A percentile compares a stretch with the other conserved stretches of the same genome.
Conservation (phyloP, 2,888 invertebrate genomes). For the Orthonychiurus folsomi region DNA sequence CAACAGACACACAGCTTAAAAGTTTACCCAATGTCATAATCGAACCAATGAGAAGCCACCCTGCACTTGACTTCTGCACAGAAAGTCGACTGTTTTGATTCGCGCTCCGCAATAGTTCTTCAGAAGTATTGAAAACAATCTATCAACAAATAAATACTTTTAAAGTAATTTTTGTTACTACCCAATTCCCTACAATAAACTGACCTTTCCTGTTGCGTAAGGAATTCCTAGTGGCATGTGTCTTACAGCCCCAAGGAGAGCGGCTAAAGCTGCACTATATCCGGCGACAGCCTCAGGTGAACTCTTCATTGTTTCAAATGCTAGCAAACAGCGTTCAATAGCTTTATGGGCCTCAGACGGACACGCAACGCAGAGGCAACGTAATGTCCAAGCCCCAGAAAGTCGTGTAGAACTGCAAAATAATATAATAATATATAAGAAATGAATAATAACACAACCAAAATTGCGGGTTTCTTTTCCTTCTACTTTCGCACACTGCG, state of each 20-base stretch:
- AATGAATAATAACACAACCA: too few species aligned
- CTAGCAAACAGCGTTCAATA: constrained; percentile 57
- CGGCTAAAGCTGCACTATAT: constrained; percentile 87
- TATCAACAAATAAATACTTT: constrained; percentile 40
- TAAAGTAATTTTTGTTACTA: not conserved
- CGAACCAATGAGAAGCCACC: constrained; percentile 93
- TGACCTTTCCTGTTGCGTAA: constrained; percentile 88
- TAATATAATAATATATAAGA: too few species aligned
- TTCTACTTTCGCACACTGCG: too few species aligned
- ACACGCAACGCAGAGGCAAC: constrained; percentile 84
- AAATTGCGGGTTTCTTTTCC: too few species aligned
- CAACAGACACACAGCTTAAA: not conserved
- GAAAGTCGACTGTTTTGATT: constrained; percentile 93
- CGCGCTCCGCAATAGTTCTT: constrained; percentile 89
- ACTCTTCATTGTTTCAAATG: constrained; percentile 78
- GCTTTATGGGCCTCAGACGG: constrained; percentile 60
- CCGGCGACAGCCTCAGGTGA: constrained; percentile 80
- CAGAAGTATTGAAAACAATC: constrained; percentile 89
- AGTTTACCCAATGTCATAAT: constrained; percentile 83
- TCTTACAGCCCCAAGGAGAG: constrained; percentile 82
- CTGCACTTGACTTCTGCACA: constrained; percentile 88
- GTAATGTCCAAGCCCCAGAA: constrained; percentile 89
- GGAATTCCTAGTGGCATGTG: constrained; percentile 88
- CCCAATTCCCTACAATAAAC: constrained; percentile 7
- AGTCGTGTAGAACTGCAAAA: constrained; percentile 74